These are phyloP conservation scores for Drosophila seguyi DNA, from an alignment of 1,140 invertebrate genomes.

Conservation along the genomic window DNA sequence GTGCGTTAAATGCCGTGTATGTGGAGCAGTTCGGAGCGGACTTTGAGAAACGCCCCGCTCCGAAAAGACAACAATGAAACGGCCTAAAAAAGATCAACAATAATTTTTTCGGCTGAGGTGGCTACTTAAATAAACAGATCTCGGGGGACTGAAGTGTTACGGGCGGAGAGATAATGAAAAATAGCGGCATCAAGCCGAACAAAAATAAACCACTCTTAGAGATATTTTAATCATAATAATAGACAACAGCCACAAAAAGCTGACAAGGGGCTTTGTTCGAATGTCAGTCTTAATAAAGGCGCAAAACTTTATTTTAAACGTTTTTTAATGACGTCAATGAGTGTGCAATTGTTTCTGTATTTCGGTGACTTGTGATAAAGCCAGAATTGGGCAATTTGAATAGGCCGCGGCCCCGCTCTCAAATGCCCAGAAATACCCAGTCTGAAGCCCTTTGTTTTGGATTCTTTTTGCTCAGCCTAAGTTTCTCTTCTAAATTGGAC, in stretches of 20 bases:
- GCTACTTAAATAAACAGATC: conserved; percentile 81
- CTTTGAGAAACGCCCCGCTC: conserved; percentile 70
- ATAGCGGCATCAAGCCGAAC: conserved; percentile 77
- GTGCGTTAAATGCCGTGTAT: conserved; percentile 81
- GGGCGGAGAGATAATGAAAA: conserved; percentile 52
- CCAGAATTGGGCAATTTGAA: conserved; percentile 70
- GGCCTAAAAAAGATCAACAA: conserved; percentile 69
- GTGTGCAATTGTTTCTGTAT: conserved; percentile 43
- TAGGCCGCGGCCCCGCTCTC: conserved; percentile 7
- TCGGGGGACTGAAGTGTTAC: conserved; percentile 21
- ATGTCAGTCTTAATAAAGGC: conserved; percentile 82
- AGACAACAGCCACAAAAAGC: conserved; percentile 73
- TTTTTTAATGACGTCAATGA: conserved; percentile 80
- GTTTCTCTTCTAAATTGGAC: conserved; percentile 54
- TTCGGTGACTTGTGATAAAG: conserved; percentile 36
- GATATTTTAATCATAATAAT: conserved; percentile 83
- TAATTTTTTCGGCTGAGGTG: conserved; percentile 52
- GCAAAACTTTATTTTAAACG: conserved; percentile 83
- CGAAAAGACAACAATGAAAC: conserved; percentile 79
- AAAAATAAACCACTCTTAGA: conserved; percentile 73
- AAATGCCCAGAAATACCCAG: background rate
- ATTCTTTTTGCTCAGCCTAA: conserved; percentile 42
- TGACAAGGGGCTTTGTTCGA: conserved; percentile 80
- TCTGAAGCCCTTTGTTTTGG: conserved; percentile 52
- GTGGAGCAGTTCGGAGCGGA: conserved; percentile 72